Evolutionary conservation across 2,797 vertebrate species (phyloP).

Genomic region (Phaenicophaeus curvirostris): DNA sequence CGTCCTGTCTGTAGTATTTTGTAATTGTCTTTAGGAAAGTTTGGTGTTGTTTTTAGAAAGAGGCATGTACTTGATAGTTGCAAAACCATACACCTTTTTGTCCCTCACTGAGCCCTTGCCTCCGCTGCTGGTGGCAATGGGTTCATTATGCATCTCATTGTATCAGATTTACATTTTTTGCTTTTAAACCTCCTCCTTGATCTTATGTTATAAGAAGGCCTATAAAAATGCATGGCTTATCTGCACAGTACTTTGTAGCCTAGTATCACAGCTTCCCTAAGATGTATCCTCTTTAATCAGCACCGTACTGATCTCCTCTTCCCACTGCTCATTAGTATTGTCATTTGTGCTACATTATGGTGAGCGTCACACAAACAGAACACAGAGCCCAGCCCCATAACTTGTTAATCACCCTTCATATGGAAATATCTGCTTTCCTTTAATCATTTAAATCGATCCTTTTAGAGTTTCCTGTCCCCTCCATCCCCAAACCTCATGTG

Average conservation of each 20-base stretch:
- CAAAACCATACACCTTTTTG: neutral
- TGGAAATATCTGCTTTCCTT: neutral
- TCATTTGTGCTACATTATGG: neutral
- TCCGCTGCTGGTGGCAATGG: neutral
- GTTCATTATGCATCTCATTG: neutral
- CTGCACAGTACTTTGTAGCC: neutral
- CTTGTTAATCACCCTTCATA: neutral
- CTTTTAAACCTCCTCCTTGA: slow-evolving; percentile 1
- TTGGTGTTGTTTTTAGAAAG: neutral
- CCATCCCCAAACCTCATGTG: neutral
- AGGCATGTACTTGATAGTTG: neutral
- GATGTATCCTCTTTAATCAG: slow-evolving; percentile 25
- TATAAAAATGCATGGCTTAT: neutral
- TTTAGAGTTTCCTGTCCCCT: neutral
- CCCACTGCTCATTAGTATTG: neutral
- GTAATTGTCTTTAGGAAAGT: neutral
- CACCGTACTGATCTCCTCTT: neutral
- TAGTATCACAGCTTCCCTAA: neutral
- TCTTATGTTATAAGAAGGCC: neutral
- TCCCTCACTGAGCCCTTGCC: neutral
- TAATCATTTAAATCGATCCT: neutral
- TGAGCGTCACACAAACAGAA: neutral
- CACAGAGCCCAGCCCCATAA: neutral
- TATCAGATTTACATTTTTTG: neutral
- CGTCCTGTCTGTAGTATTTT: neutral